Conservation (phyloP, 2,888 invertebrate species). For the Physocephala rufipes region DNA sequence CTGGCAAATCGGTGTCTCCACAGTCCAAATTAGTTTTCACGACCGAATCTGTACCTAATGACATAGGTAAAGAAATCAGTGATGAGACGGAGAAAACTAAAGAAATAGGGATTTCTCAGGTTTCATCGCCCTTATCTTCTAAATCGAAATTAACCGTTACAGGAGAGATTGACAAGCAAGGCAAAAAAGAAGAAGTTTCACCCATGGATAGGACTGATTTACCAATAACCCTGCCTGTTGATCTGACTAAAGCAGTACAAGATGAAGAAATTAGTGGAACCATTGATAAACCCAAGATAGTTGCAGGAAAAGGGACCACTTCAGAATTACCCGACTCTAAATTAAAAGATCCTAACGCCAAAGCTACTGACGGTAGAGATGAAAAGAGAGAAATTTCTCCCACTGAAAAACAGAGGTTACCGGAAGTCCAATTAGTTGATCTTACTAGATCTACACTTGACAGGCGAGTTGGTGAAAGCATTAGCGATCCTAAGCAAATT, state of each 20-base stretch:
- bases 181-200: no score
- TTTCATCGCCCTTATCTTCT: background rate
- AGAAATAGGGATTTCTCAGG: background rate
- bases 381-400: no score
- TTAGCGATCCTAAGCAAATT: background rate
- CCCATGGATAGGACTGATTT: no score
- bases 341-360: no score
- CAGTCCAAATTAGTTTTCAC: background rate
- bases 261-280: background rate
- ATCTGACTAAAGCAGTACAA: background rate
- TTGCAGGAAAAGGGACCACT: background rate
- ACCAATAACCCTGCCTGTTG: no score
- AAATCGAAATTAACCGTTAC: background rate
- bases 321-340: no score
- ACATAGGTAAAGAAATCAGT: background rate
- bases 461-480: background rate
- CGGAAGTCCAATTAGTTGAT: background rate
- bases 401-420: background rate
- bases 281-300: background rate
- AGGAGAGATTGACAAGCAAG: no score
- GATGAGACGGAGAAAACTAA: background rate
- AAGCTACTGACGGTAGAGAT: no score
- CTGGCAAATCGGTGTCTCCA: background rate
- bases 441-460: background rate
- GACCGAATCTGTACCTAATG: background rate